These are phyloP conservation scores for Drosophila ustulata DNA, from an alignment of 2,888 invertebrate species.

Conservation along the genomic window DNA sequence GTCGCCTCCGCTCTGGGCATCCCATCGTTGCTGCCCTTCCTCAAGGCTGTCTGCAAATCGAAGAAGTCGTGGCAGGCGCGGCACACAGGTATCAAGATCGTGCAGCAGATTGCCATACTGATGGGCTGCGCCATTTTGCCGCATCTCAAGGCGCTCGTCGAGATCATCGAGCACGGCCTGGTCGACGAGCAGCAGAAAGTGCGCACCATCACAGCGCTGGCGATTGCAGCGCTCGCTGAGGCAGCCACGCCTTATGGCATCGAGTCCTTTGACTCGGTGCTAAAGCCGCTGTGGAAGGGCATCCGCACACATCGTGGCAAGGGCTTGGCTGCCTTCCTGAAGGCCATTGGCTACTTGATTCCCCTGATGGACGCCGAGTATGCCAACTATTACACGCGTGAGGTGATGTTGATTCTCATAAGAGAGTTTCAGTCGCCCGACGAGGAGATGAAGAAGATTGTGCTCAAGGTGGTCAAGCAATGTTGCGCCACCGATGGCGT, in stretches of 20 bases:
- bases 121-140: slow-evolving; percentile 99
- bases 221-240: slow-evolving; percentile 99
- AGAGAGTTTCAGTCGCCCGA: slow-evolving; percentile 99
- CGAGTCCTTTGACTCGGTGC: slow-evolving; percentile 99
- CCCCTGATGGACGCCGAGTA: slow-evolving; percentile 99
- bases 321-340: slow-evolving; percentile 99
- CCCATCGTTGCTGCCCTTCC: slow-evolving; percentile 97
- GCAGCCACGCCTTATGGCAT: slow-evolving; percentile 99
- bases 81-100: slow-evolving; percentile 99
- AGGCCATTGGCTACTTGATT: slow-evolving; percentile 99
- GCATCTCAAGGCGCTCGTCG: slow-evolving; percentile 98
- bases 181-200: slow-evolving; percentile 99
- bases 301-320: slow-evolving; percentile 95
- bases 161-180: slow-evolving; percentile 99
- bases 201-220: slow-evolving; percentile 98
- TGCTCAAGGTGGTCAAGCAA: slow-evolving; percentile 99
- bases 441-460: slow-evolving; percentile 99
- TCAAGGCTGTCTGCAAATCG: slow-evolving; percentile 99
- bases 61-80: slow-evolving; percentile 99
- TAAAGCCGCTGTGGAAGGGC: slow-evolving; percentile 99
- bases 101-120: slow-evolving; percentile 99
- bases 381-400: slow-evolving; percentile 99
- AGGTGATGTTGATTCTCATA: slow-evolving; percentile 96
- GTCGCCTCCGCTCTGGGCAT: slow-evolving; percentile 99
- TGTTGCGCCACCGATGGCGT: slow-evolving; percentile 99